A percentile compares a stretch with the other conserved stretches of the same genome.
These are phyloP conservation scores for Remorina albescens DNA, from an alignment of 2,797 vertebrate genomes.

Conservation along the genomic window DNA sequence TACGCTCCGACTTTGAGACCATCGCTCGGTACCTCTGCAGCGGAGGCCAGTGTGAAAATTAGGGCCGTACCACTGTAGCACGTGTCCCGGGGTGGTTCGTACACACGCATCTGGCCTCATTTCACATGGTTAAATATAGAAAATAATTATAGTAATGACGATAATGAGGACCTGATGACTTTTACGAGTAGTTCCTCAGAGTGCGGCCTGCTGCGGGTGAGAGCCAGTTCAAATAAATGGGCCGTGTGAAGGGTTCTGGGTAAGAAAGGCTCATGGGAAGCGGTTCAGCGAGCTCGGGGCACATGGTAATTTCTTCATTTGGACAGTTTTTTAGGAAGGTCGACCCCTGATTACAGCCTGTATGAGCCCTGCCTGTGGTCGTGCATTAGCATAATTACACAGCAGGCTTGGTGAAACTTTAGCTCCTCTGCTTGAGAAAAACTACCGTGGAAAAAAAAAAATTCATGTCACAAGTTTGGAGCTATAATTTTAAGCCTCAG, in stretches of 20 bases:
- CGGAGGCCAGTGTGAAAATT: slow-evolving; percentile 40
- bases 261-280: slow-evolving; percentile 72
- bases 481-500: slow-evolving; percentile 30
- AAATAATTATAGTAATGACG: slow-evolving; percentile 86
- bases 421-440: slow-evolving; percentile 38
- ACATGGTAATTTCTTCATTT: slow-evolving; percentile 74
- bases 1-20: slow-evolving; percentile 51
- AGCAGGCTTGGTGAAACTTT: slow-evolving; percentile 48
- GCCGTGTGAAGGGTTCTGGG: slow-evolving; percentile 75
- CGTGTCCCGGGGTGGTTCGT: slow-evolving; percentile 58
- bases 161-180: slow-evolving; percentile 84
- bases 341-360: slow-evolving; percentile 71
- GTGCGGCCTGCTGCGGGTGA: slow-evolving; percentile 73
- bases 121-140: slow-evolving; percentile 85
- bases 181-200: slow-evolving; percentile 73
- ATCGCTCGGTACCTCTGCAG: slow-evolving; percentile 15
- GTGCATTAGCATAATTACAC: slow-evolving; percentile 70
- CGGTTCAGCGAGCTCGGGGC: slow-evolving; percentile 52
- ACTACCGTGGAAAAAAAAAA: too few relatives aligned
- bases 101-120: slow-evolving; percentile 79
- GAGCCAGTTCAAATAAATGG: slow-evolving; percentile 81
- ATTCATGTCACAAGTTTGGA: slow-evolving; percentile 25
- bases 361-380: slow-evolving; percentile 50
- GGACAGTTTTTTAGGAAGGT: slow-evolving; percentile 62
- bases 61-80: slow-evolving; percentile 64